A percentile compares a stretch with the other conserved stretches of the same genome.
These are phyloP conservation scores for Myripristis murdjan DNA, from an alignment of 2,797 vertebrate species.

Conservation along the genomic window DNA sequence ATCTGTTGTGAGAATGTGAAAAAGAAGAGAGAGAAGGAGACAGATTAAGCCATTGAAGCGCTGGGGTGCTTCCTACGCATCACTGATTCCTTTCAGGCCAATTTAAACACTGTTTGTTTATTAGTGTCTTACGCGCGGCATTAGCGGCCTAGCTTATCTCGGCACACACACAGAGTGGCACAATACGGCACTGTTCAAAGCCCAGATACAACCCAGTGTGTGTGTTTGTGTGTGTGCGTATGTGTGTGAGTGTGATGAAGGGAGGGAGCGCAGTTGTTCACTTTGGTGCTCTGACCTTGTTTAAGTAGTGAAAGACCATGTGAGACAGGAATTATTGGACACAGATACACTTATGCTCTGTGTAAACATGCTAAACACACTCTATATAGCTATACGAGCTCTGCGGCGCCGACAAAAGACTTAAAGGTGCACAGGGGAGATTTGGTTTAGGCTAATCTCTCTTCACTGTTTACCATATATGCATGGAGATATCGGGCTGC, in stretches of 20 bases:
- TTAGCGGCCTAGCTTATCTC: conserved; percentile 87
- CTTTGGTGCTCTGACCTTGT: conserved; percentile 81
- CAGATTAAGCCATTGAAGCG: conserved; percentile 88
- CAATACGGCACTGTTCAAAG: conserved; percentile 83
- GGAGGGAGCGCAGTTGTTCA: conserved; percentile 68
- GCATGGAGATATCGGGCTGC: conserved; percentile 80
- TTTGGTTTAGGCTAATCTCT: conserved; percentile 85
- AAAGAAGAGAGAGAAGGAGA: conserved; percentile 78
- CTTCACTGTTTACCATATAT: conserved; percentile 86
- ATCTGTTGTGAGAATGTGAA: conserved; percentile 87
- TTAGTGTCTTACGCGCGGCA: conserved; percentile 86
- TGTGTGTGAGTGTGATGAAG: conserved; percentile 46
- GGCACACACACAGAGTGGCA: conserved; percentile 80
- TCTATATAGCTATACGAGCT: conserved; percentile 72
- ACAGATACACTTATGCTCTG: conserved; percentile 83
- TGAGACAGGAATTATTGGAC: conserved; percentile 86
- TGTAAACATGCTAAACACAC: conserved; percentile 86
- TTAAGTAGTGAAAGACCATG: conserved; percentile 84
- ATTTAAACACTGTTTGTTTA: conserved; percentile 91
- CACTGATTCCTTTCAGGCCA: conserved; percentile 85
- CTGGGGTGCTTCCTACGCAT: conserved; percentile 81
- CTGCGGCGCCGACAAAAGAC: conserved; percentile 83
- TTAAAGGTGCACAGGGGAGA: conserved; percentile 83
- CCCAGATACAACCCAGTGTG: conserved; percentile 69
- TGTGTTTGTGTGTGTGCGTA: conserved; percentile 18